Base-by-base conservation (phyloP, 2,888 invertebrate species). In the Siphonodentalium dalli region DNA sequence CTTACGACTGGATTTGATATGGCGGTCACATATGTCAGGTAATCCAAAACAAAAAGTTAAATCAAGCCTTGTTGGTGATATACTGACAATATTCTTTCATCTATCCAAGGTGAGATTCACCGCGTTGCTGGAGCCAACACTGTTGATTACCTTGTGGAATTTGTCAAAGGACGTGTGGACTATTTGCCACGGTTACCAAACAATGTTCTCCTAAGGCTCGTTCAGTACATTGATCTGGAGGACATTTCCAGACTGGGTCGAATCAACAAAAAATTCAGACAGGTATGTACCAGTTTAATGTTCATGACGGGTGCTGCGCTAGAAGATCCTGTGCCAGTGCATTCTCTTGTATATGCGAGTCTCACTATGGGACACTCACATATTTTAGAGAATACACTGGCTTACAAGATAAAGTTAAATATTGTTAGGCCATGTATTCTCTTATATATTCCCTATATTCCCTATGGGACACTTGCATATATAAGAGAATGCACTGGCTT, bases 191-290 rank as follows among this genome's bases (percentile, higher is more conserved):
- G 78, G 15, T 58, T 81, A 5, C 69, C 74, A 3, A 48, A 64
- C 5, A 60, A 68, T 5, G 57, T 71, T 5, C 65, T 79, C 20
- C 56, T 71, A 15, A 54, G 60, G 13, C 72, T 81, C 11, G 61
- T 79, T 13, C 48, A 65, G 7, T 55, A 63, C 33, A 61, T 80
- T n/a, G 74, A 73, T n/a, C 60, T 81, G 27, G 73, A 77, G 48
- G 77, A 78, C 53, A 71, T 80, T n/a, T 47, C 68, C 8, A 59
- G 64, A 35, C 60, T 81, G 13, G 52, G 72, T 23, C 66, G 66
- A 46, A 69, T 71, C n/a, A 68, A 61, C 29, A 71, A 67, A 43
- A 53, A 55, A 24, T 78, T 80, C 58, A 64, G 61, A 68, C 59
- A 71, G 68, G 79, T 78, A 49, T 51, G 64, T 50, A 1, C 27